A percentile compares a stretch with the other conserved stretches of the same genome.
Conservation (phyloP, 2,797 vertebrate genomes). For the Onychomys leucogaster region DNA sequence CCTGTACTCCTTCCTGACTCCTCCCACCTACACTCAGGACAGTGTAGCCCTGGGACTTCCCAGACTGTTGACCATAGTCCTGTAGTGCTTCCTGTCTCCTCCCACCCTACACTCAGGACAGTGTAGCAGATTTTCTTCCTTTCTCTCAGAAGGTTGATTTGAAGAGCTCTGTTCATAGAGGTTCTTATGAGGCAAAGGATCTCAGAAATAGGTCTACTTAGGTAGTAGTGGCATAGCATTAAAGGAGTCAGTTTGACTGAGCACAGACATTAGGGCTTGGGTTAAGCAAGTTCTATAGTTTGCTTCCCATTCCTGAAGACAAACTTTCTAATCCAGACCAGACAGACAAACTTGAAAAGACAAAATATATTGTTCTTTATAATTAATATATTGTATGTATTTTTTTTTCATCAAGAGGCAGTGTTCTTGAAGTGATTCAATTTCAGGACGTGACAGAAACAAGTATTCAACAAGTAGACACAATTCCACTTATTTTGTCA, state of each 20-base stretch:
- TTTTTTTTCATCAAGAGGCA: neutral
- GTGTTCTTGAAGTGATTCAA: neutral
- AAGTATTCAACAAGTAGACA: constrained; percentile 62
- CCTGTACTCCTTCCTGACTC: too few relatives aligned
- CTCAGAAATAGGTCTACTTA: neutral
- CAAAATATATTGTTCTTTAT: neutral
- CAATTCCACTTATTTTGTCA: neutral
- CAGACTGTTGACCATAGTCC: too few relatives aligned
- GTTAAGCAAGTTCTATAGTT: neutral
- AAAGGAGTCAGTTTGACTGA: neutral
- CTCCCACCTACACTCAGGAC: neutral
- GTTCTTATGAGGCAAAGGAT: neutral
- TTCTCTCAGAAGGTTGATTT: neutral
- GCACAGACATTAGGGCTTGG: neutral
- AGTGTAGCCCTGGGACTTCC: neutral
- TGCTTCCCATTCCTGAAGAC: neutral
- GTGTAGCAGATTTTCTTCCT: neutral
- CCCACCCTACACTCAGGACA: neutral
- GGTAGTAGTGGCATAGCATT: neutral
- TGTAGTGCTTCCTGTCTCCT: neutral
- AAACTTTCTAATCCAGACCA: neutral
- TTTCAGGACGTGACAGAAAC: constrained; percentile 59
- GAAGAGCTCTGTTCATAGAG: neutral
- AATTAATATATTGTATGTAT: neutral
- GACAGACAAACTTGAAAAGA: neutral